A percentile compares a stretch with the other conserved stretches of the same genome.
Evolutionary conservation across 2,797 vertebrate genomes (phyloP).

Genomic region (Apodemus agrarius): DNA sequence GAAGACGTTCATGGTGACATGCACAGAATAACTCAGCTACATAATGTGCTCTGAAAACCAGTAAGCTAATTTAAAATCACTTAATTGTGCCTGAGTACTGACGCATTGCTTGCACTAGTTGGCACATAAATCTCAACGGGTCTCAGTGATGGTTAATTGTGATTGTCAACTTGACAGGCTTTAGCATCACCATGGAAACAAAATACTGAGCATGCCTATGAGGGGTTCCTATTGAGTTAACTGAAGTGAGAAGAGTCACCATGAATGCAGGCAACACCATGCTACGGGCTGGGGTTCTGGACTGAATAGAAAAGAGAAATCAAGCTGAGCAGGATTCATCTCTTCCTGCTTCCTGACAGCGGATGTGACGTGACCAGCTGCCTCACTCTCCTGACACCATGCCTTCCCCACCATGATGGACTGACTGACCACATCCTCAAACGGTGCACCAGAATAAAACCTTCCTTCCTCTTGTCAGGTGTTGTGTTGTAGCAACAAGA

Average conservation of each 20-base stretch:
- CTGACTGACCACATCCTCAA: neutral
- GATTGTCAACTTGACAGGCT: neutral
- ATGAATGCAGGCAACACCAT: no score
- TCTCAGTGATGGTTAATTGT: neutral
- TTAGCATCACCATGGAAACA: neutral
- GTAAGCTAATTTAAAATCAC: constrained; percentile 2
- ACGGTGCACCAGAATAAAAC: neutral
- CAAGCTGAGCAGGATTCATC: neutral
- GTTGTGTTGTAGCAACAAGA: neutral
- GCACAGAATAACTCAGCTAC: neutral
- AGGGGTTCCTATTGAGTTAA: neutral
- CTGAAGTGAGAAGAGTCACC: neutral
- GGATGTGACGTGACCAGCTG: neutral
- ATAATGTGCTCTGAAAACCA: neutral
- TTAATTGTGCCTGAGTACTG: neutral
- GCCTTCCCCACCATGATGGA: neutral
- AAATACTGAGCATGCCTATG: no score
- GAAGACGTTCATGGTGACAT: neutral
- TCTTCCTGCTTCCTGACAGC: neutral
- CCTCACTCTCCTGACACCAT: no score
- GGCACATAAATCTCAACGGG: neutral
- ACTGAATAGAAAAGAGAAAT: neutral
- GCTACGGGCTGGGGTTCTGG: neutral
- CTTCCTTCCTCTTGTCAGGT: neutral
- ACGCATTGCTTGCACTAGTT: neutral